Evolutionary conservation across 2,797 vertebrate species (phyloP), one percentile per base, ranked within the genome.

Genomic region (Clarias pachynema): DNA sequence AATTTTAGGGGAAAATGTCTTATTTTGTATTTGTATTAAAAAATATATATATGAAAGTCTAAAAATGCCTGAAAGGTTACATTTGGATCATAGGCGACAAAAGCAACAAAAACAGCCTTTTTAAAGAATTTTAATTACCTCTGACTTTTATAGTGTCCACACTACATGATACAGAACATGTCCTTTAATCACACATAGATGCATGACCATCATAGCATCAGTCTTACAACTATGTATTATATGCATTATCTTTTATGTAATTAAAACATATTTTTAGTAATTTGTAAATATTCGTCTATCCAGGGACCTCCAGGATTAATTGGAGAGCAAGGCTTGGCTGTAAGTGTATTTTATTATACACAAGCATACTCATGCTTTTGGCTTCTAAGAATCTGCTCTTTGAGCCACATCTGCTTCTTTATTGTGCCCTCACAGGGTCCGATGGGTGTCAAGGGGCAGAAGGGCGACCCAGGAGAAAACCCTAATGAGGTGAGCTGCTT

Each of bases 381-480:
- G 20, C n/a, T 56, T 26, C 26, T 63, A 22, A 60, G 56, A 37
- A 70, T 72, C 8, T 34, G 1, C 63, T 79, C 18, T 49, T 40
- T 40, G 8, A 62, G 59, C 14, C 22, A 2, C 31, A 7, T 44
- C 29, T 31, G 37, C 37, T 16, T 29, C 31, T 70, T 62, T 22
- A 20, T 24, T 29, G 20, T 53, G n/a, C 0, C 22, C 14, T 68
- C 24, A 10, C 85, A 83, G 79, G 90, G 77, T 82, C 73, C 81
- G 34, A 89, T 97, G 96, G 97, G 97, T 88, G 90, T 93, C 78
- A 94, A 94, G 1, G 97, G 97, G 75, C 94, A 89, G 86, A 97
- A 97, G 91, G 97, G 97, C 85, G 97, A 97, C 86, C 95, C 96
- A 82, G 96, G 96, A 89, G 95, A 96, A 60, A 94, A 93, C 89